Base-by-base conservation (phyloP, 1,140 invertebrate genomes). In the Dinoponera quadriceps region DNA sequence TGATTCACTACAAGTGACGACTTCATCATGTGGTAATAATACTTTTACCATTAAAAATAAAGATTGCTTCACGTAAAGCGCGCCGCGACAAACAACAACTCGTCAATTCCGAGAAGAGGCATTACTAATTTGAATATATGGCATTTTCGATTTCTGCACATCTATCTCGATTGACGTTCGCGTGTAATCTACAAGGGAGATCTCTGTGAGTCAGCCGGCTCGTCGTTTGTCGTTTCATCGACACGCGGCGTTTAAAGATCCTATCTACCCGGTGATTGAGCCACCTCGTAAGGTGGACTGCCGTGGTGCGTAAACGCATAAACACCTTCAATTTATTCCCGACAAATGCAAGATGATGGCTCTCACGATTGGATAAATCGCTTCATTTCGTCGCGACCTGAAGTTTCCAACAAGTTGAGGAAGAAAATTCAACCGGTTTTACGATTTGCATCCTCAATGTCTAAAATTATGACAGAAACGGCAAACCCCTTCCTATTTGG, bases 21-120 rank as follows among this genome's bases (percentile, higher is more conserved):
- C 7, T 9, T 74, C 25, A 74, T 75, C 18, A n/a, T 48, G 5
- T 51, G 2, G 4, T 27, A 49, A 75, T 57, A 66, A 75, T 57
- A 66, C 27, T 74, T 71, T 81, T 59, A 57, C 22, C n/a, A 84
- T 77, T 78, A 75, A 84, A 78, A 74, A 69, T 84, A 84, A 33
- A 27, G 27, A 69, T 88, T 89, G 44, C 59, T 68, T 83, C 74
- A 81, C 7, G 57, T 14, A 27, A 48, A 33, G 54, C 44, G 66
- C 48, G 57, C 25, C 63, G 49, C 33, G 55, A 49, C 16, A 51
- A 55, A 62, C 29, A 48, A 51, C 25, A 25, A 2, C 5, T 3
- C 38, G 60, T 65, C 25, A 44, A 14, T 75, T 75, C 69, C 13
- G 11, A 54, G 73, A 55, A 85, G 20, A 55, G 25, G 29, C 29